These are phyloP conservation scores for Lasioglossum pauxillum DNA, from an alignment of 2,888 invertebrate species.

Conservation along the genomic window DNA sequence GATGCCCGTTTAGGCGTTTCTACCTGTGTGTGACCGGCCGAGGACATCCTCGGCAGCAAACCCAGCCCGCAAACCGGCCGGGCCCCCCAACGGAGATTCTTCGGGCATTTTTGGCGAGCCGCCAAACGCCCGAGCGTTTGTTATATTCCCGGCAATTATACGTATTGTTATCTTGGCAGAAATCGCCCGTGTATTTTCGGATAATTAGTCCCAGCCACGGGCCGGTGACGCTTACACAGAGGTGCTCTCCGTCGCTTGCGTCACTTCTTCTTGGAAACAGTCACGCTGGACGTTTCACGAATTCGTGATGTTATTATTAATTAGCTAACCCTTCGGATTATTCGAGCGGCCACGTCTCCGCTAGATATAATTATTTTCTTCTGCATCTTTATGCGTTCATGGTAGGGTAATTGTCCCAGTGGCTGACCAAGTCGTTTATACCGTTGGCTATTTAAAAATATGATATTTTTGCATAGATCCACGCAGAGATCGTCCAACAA, in stretches of 20 bases:
- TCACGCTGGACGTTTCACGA: neutral
- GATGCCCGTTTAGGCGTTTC: slow-evolving; percentile 40
- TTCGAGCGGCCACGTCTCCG: neutral
- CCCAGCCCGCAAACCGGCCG: neutral
- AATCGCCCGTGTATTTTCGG: slow-evolving; percentile 56
- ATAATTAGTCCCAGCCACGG: slow-evolving; percentile 44
- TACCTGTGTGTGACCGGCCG: slow-evolving; percentile 28
- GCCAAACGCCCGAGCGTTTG: slow-evolving; percentile 25
- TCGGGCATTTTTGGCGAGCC: slow-evolving; percentile 29
- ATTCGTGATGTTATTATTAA: neutral
- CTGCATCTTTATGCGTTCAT: neutral
- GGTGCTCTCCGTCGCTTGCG: slow-evolving; percentile 10
- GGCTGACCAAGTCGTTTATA: neutral
- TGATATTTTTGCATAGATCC: neutral
- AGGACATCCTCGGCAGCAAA: slow-evolving; percentile 4
- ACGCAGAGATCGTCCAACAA: neutral
- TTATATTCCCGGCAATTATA: slow-evolving; percentile 46
- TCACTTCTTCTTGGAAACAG: slow-evolving; percentile 41
- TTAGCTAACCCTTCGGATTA: neutral
- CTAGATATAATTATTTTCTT: neutral
- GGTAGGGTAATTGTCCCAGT: neutral
- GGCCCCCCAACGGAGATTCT: slow-evolving; percentile 18
- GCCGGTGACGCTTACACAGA: slow-evolving; percentile 28
- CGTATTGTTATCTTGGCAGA: slow-evolving; percentile 61
- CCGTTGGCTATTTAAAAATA: too few relatives aligned